phyloP scores from a whole-genome alignment of 2,888 invertebrate species.

The Drosophila borborema region DNA sequence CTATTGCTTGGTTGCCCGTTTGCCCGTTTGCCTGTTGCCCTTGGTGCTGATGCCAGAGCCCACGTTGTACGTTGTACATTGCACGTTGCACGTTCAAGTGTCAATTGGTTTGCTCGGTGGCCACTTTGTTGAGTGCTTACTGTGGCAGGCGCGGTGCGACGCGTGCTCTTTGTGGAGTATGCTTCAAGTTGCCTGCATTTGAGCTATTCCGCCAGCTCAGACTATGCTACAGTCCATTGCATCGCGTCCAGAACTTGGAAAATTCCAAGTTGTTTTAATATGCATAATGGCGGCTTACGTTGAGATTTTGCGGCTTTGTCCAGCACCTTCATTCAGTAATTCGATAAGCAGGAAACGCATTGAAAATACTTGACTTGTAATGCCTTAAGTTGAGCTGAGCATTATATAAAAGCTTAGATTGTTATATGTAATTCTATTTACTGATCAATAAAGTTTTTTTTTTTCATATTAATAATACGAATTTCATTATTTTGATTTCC shows the following conservation, averaged over 20 bases:
- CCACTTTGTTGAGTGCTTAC: slow-evolving; percentile 69
- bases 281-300: slow-evolving; percentile 46
- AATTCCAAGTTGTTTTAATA: slow-evolving; percentile 33
- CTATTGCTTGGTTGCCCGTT: slow-evolving; percentile 9
- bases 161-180: slow-evolving; percentile 40
- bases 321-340: slow-evolving; percentile 41
- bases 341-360: slow-evolving; percentile 47
- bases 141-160: slow-evolving; percentile 40
- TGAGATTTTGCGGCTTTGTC: slow-evolving; percentile 32
- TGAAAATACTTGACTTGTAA: slow-evolving; percentile 34
- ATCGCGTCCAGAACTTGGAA: slow-evolving; percentile 31
- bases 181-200: slow-evolving; percentile 40
- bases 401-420: not conserved
- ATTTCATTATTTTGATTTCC: too few relatives aligned
- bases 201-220: slow-evolving; percentile 11
- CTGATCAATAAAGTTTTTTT: not conserved
- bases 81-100: slow-evolving; percentile 63
- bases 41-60: slow-evolving; percentile 18
- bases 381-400: not conserved
- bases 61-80: slow-evolving; percentile 16
- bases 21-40: slow-evolving; percentile 16
- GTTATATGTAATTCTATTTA: not conserved
- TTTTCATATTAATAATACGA: not conserved
- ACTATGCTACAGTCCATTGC: slow-evolving; percentile 30
- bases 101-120: slow-evolving; percentile 75